A percentile compares a stretch with the other conserved stretches of the same genome.
Conservation (phyloP, 2,113 vertebrate species). For the Paradoxurus hermaphroditus region DNA sequence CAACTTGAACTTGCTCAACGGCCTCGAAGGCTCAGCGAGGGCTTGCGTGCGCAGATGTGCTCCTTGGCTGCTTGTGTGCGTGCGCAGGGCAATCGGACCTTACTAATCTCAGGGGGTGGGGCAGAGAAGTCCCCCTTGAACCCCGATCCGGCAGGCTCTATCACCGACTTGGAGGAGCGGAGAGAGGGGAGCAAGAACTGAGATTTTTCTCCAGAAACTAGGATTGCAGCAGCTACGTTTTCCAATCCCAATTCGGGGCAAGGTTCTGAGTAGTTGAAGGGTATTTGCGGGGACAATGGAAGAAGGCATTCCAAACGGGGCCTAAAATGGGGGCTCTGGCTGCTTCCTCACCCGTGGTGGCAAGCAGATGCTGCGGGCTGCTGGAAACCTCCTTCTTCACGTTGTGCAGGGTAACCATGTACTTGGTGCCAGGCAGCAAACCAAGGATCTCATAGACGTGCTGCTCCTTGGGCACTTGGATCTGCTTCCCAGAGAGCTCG, state of each 20-base stretch:
- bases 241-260: background rate
- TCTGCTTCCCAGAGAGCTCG: slow-evolving; percentile 75
- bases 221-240: background rate
- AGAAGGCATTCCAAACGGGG: background rate
- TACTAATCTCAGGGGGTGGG: background rate
- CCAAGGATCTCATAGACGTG: slow-evolving; percentile 85
- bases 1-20: background rate
- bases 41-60: background rate
- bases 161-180: background rate
- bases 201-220: background rate
- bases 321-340: background rate
- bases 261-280: background rate
- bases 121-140: background rate
- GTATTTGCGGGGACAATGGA: background rate
- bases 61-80: background rate
- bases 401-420: slow-evolving; percentile 83
- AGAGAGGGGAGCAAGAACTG: background rate
- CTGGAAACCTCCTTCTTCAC: slow-evolving; percentile 86
- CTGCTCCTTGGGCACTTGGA: slow-evolving; percentile 84
- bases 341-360: slow-evolving; percentile 83
- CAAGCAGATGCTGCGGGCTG: slow-evolving; percentile 84
- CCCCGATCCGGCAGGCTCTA: background rate
- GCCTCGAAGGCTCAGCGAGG: background rate
- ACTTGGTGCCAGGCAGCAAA: slow-evolving; percentile 85
- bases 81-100: background rate